Base-by-base conservation (phyloP, 2,113 vertebrate species). In the Telmatochromis sp. region DNA sequence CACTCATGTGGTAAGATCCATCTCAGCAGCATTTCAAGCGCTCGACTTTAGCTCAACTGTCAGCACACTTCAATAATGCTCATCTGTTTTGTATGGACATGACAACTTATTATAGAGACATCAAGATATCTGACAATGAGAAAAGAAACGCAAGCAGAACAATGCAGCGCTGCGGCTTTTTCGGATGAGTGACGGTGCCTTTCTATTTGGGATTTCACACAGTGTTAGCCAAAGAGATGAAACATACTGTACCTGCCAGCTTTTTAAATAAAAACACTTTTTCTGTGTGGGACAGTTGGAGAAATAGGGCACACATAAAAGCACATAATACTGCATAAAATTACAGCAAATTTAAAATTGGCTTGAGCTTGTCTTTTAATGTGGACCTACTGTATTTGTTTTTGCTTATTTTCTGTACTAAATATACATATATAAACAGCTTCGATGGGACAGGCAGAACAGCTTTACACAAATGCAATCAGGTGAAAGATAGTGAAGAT, bases 21-120 rank as follows among this genome's bases (percentile, higher is more conserved):
- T 94, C 93, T 92, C 91, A 89, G 93, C 89, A 79, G 87, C 87
- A 88, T 94, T 92, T 89, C 90, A 89, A 92, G 91, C 85, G 23
- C 80, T 92, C 79, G 35, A 89, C 91, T 91, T 80, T 81, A 89
- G 85, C 87, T 89, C 1, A 91, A 93, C 87, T 90, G 92, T 93
- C 91, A 92, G 88, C 78, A 84, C 45, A 87, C 89, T 90, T 92
- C 92, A 92, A 87, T 91, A 87, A 91, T 84, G 89, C 37, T 86
- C 75, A 82, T 91, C 88, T 87, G 89, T 73, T 78, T 40, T 70
- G 58, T 81, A 60, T 23, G 86, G 85, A 92, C 89, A 86, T 91
- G 91, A 93, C 92, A 89, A 80, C 80, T 80, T 89, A 88, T 89
- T 84, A 83, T 65, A 87, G 78, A 87, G 83, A 92, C 80, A 83